Base-by-base conservation (phyloP, 2,888 invertebrate species). In the Mimumesa dahlbomi region DNA sequence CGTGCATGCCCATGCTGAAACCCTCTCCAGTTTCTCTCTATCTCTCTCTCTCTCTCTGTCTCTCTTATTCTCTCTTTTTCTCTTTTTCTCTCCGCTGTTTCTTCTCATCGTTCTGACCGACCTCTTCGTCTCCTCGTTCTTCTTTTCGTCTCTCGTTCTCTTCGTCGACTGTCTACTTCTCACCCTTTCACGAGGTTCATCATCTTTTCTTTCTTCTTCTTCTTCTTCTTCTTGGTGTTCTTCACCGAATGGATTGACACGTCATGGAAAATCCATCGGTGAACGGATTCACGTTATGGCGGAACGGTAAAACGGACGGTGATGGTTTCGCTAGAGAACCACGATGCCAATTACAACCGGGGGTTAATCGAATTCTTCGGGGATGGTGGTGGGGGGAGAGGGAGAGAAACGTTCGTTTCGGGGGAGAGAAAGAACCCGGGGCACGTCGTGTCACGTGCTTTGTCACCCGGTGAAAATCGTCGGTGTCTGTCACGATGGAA, bases 1-100 rank as follows among this genome's bases (percentile, higher is more conserved):
- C 87, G 85, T 84, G 84, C 83, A 85, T 85, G 78, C 84, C 81
- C 80, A 74, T 78, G 78, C 77, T 58, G 69, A 69, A 75, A 70
- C 64, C 64, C 73, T 72, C 65, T 64, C 56, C 71, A 54, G 54
- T 13, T 52, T 42, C 48, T 45, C 50, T 71, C 62, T 76, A 52
- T 67, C 62, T 50, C 70, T 5, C 36, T 48, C 40, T 22, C 42
- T 67, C 63, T 54, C 67, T 58, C 53, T 63, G 52, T 34, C 58
- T 59, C 61, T 48, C 46, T 54, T 38, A 46, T 13, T 46, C 45
- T n/a, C 48, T 42, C 50, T 71, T 59, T 76, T 52, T 69, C 62
- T 50, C 62, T 50, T 36, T 49, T 50, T 29, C 42, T 67, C 62
- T 56, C 67, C 59, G 62, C 67, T 29, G 36, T 67, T 63, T 56